Evolutionary conservation across 2,888 invertebrate species (phyloP).

Genomic region (Cephus pygmeus): DNA sequence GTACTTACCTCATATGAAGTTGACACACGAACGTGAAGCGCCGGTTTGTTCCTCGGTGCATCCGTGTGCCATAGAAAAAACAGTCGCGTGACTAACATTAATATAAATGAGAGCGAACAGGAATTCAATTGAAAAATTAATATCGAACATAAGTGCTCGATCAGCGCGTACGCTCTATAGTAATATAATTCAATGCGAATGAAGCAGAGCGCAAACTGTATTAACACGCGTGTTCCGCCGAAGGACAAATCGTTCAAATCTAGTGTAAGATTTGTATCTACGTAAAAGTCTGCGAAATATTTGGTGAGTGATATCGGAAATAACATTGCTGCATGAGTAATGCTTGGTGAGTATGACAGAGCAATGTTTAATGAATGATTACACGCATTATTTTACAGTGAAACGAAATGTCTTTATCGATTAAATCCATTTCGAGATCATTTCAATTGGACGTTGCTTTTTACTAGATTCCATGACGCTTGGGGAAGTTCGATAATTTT

Average conservation of each 20-base stretch:
- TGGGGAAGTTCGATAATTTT: slow-evolving; percentile 20
- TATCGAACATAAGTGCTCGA: not conserved
- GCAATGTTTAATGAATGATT: not conserved
- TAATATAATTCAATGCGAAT: not conserved
- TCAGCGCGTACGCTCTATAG: not conserved
- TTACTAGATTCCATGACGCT: not conserved
- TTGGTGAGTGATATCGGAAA: not conserved
- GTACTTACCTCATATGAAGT: not conserved
- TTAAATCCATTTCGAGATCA: not conserved
- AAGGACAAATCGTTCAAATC: not conserved
- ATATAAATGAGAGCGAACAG: not conserved
- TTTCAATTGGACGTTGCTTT: not conserved
- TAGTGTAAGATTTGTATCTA: not conserved
- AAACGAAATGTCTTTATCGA: not conserved
- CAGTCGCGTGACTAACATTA: not conserved
- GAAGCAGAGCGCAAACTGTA: not conserved
- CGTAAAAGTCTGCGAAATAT: not conserved
- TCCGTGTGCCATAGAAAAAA: not conserved
- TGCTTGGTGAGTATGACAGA: not conserved
- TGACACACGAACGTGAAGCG: not conserved
- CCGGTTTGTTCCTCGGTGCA: not conserved
- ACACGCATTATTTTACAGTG: not conserved
- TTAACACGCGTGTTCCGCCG: not conserved
- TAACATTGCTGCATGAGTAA: not conserved
- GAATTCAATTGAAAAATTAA: not conserved